Conservation (phyloP, 2,797 vertebrate genomes). For the Astyanax mexicanus region DNA sequence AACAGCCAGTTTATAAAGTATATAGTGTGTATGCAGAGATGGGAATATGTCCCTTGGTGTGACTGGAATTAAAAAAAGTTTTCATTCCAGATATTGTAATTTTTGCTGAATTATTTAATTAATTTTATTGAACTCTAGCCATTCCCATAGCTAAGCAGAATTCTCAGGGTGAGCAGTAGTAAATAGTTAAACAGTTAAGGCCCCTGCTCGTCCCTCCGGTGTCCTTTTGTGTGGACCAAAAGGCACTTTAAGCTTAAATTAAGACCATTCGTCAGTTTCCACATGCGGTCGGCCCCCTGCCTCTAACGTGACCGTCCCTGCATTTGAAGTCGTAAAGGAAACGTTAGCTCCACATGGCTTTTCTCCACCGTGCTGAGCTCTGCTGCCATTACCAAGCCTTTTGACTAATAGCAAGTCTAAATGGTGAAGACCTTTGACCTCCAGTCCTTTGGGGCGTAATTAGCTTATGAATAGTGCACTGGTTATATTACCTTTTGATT, state of each 20-base stretch:
- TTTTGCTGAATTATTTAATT: background rate
- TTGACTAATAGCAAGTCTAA: conserved; percentile 65
- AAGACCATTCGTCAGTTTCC: background rate
- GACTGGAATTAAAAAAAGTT: no score
- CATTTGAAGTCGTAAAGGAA: conserved; percentile 41
- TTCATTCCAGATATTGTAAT: no score
- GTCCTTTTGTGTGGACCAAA: conserved; percentile 21
- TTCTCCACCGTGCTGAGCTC: conserved; percentile 38
- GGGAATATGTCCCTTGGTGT: no score
- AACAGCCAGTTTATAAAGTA: no score
- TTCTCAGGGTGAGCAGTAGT: background rate
- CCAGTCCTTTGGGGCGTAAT: conserved; percentile 60
- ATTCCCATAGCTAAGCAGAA: background rate
- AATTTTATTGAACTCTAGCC: background rate
- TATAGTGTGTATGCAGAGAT: no score
- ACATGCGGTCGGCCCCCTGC: conserved; percentile 39
- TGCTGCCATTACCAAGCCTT: conserved; percentile 56
- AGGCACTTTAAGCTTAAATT: background rate
- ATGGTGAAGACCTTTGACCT: conserved; percentile 51
- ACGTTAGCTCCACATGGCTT: conserved; percentile 21
- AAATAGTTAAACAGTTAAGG: conserved; percentile 1
- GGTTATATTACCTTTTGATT: conserved; percentile 65
- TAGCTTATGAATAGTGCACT: conserved; percentile 63
- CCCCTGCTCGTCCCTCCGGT: conserved; percentile 5
- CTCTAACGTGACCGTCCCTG: conserved; percentile 19